Evolutionary conservation across 2,113 vertebrate species (phyloP).

Genomic region (Ptyas mucosa): DNA sequence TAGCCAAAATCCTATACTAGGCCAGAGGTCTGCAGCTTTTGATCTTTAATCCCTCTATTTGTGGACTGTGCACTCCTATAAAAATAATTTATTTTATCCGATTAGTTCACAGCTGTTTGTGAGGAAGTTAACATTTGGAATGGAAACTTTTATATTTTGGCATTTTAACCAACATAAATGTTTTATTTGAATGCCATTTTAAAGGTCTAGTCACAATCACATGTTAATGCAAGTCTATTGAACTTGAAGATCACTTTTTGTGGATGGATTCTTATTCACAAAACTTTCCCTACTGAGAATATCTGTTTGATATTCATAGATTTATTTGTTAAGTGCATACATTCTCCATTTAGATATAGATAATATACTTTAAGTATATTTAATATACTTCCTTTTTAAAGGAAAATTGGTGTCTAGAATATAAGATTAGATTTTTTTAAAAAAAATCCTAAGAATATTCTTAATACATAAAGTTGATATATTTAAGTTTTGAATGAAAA

Average conservation of each 20-base stretch:
- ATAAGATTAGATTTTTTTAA: slow-evolving; percentile 15
- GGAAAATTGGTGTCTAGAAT: background rate
- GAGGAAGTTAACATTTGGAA: background rate
- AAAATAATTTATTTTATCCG: slow-evolving; percentile 18
- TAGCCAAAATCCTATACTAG: background rate
- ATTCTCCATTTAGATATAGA: background rate
- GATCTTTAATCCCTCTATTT: slow-evolving; percentile 7
- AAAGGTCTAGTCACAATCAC: slow-evolving; percentile 26
- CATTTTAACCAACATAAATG: slow-evolving; percentile 16
- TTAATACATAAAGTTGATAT: background rate
- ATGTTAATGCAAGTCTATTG: background rate
- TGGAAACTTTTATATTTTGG: slow-evolving; percentile 17
- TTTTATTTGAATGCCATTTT: slow-evolving; percentile 26
- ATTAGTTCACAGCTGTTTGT: background rate
- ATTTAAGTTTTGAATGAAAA: background rate
- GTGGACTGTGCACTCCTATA: background rate
- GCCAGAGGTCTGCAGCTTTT: background rate
- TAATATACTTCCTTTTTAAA: slow-evolving; percentile 21
- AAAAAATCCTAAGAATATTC: slow-evolving; percentile 6
- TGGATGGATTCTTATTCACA: slow-evolving; percentile 5
- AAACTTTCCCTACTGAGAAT: slow-evolving; percentile 13
- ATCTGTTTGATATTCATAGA: slow-evolving; percentile 18
- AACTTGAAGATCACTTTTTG: slow-evolving; percentile 26
- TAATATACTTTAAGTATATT: slow-evolving; percentile 11
- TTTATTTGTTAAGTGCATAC: slow-evolving; percentile 21